Percentiles rank a stretch among this genome's conserved stretches.
Evolutionary conservation across 2,113 vertebrate genomes (phyloP).

Genomic region (Tricholaema leucomelas): DNA sequence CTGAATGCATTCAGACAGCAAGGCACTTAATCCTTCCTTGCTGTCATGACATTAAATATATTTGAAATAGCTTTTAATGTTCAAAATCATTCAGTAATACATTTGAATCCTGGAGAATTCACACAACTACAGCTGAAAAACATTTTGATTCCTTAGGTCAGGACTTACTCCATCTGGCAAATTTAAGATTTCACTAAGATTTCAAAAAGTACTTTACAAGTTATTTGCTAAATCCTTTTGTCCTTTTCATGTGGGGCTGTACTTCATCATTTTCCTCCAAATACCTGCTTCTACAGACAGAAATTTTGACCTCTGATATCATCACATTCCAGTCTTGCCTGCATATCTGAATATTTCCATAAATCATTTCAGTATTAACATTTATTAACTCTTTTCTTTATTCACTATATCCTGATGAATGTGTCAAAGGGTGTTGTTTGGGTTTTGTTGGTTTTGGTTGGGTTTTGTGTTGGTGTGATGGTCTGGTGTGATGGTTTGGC

Average conservation of each 20-base stretch:
- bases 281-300: slow-evolving; percentile 44
- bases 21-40: background rate
- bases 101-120: background rate
- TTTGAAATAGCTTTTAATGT: background rate
- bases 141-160: background rate
- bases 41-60: background rate
- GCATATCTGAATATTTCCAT: slow-evolving; percentile 15
- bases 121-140: background rate
- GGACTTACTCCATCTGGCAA: slow-evolving; percentile 28
- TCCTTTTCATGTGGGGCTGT: slow-evolving; percentile 25
- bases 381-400: slow-evolving; percentile 51
- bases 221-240: slow-evolving; percentile 48
- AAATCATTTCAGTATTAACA: slow-evolving; percentile 55
- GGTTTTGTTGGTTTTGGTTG: too few species aligned
- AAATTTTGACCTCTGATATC: slow-evolving; percentile 64
- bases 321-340: slow-evolving; percentile 53
- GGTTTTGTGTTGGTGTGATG: background rate
- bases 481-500: too few species aligned
- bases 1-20: background rate
- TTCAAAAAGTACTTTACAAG: slow-evolving; percentile 31
- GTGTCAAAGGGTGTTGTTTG: background rate
- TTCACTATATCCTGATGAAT: background rate
- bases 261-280: slow-evolving; percentile 53
- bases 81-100: slow-evolving; percentile 5
- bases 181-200: slow-evolving; percentile 44